Evolutionary conservation across 2,888 invertebrate genomes (phyloP).

Genomic region (Dasysyrphus tricinctus): DNA sequence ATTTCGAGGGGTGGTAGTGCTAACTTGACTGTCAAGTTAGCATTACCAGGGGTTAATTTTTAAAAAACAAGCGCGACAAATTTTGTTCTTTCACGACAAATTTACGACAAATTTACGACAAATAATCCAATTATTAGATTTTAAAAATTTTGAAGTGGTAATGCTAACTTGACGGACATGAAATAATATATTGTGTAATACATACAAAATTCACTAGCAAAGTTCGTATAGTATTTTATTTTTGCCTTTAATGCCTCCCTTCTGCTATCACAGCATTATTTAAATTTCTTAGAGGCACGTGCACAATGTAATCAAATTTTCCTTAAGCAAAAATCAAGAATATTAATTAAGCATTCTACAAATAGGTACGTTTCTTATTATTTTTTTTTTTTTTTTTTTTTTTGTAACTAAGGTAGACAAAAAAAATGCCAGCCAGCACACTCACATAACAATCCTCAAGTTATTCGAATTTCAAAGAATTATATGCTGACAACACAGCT

Average conservation of each 20-base stretch:
- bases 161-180: too few species aligned
- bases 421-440: slow-evolving; percentile 22
- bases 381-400: neutral
- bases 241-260: slow-evolving; percentile 19
- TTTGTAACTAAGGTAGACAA: neutral
- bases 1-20: too few species aligned
- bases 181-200: too few species aligned
- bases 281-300: slow-evolving; percentile 41
- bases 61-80: too few species aligned
- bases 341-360: slow-evolving; percentile 34
- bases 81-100: too few species aligned
- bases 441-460: slow-evolving; percentile 10
- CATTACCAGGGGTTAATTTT: too few species aligned
- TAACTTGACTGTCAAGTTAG: too few species aligned
- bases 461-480: neutral
- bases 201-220: too few species aligned
- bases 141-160: too few species aligned
- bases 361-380: slow-evolving; percentile 9
- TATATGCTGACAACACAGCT: neutral
- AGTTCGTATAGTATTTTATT: slow-evolving; percentile 1
- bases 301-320: slow-evolving; percentile 13
- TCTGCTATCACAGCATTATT: slow-evolving; percentile 17
- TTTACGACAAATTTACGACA: too few species aligned
- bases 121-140: too few species aligned
- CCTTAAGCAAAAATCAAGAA: slow-evolving; percentile 18